Percentiles rank a stretch among this genome's conserved stretches.
phyloP scores from a whole-genome alignment of 2,888 invertebrate genomes.

The Suillia variegata region DNA sequence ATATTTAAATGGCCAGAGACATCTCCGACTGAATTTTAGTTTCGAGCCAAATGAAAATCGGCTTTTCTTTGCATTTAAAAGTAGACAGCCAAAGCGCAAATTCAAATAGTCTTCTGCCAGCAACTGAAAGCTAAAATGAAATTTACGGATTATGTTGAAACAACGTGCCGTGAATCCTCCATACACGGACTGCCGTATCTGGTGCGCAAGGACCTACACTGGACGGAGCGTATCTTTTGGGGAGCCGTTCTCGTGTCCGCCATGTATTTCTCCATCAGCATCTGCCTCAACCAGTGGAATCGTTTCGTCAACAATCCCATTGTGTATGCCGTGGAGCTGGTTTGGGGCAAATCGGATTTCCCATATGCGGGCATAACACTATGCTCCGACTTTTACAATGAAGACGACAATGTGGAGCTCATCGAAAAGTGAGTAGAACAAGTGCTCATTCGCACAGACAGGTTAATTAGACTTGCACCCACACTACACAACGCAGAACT shows the following conservation, averaged over 20 bases:
- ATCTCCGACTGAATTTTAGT: no score
- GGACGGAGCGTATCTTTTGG: constrained; percentile 53
- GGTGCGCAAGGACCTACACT: constrained; percentile 45
- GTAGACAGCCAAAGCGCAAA: no score
- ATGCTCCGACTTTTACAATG: constrained; percentile 60
- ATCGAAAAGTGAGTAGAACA: constrained; percentile 49
- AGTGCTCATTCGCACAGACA: not conserved
- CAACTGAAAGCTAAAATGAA: constrained; percentile 25
- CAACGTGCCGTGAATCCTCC: constrained; percentile 44
- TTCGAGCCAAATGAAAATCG: not conserved
- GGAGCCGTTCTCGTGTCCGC: constrained; percentile 36
- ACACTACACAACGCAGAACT: no score
- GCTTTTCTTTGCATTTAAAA: not conserved
- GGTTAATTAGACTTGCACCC: no score
- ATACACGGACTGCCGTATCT: constrained; percentile 56
- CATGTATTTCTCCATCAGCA: constrained; percentile 41
- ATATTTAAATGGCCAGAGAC: not conserved
- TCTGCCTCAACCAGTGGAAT: constrained; percentile 53
- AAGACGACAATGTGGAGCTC: constrained; percentile 44
- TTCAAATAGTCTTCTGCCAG: no score
- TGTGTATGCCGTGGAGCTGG: constrained; percentile 63
- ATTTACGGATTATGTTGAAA: constrained; percentile 25
- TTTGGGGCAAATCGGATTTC: constrained; percentile 62
- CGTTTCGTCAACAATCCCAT: constrained; percentile 63
- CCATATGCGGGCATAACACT: constrained; percentile 63